These are phyloP conservation scores for Brachyptera risi DNA, from an alignment of 2,888 invertebrate genomes.

Conservation along the genomic window DNA sequence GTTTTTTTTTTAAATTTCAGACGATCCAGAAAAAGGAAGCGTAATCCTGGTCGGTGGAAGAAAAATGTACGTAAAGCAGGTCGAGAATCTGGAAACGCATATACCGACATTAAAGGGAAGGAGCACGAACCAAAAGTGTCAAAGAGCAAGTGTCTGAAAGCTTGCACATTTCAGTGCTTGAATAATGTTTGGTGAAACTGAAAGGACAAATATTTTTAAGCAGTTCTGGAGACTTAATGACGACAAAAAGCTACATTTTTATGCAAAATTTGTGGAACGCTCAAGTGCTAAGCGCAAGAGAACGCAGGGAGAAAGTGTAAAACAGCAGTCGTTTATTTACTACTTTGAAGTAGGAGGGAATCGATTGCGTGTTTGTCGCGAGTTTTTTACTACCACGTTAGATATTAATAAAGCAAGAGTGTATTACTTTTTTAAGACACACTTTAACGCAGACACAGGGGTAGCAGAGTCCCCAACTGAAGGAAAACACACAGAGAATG, in stretches of 20 bases:
- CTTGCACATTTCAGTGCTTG: background rate
- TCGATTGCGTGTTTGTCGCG: background rate
- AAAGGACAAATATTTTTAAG: background rate
- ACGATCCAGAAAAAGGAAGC: background rate
- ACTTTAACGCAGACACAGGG: background rate
- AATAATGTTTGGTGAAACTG: background rate
- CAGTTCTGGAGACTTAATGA: slow-evolving; percentile 5
- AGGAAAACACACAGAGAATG: background rate
- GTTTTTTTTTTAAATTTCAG: too few species aligned
- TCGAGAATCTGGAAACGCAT: background rate
- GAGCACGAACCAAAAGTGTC: background rate
- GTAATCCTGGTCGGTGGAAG: background rate
- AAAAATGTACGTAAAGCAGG: background rate
- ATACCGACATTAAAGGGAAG: background rate
- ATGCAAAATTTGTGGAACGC: background rate
- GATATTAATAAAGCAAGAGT: background rate
- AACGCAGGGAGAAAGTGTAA: background rate
- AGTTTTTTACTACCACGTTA: background rate
- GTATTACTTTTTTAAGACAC: background rate
- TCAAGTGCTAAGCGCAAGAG: background rate
- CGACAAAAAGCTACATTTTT: slow-evolving; percentile 8
- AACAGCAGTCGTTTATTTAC: background rate
- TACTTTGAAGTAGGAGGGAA: background rate
- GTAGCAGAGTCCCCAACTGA: background rate
- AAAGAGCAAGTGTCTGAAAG: background rate